Conservation (phyloP, 1,140 invertebrate genomes). For the Drosophila cardini region DNA sequence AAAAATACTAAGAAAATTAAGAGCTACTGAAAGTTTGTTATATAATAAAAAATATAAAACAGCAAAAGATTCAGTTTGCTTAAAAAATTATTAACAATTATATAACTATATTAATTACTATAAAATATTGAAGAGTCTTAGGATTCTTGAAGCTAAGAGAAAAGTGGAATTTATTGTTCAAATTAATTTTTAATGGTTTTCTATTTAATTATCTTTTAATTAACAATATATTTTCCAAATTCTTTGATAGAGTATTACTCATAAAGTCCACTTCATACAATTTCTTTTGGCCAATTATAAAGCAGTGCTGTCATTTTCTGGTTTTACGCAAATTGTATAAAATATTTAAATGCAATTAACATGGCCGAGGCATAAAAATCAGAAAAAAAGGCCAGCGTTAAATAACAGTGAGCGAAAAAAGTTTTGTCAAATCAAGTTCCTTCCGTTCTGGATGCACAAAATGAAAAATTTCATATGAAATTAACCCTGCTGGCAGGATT, state of each 20-base stretch:
- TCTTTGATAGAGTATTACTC: neutral
- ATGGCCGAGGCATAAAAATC: conserved; percentile 42
- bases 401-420: conserved; percentile 52
- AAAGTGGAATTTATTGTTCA: too few relatives aligned
- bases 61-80: neutral
- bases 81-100: neutral
- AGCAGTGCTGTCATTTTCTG: conserved; percentile 21
- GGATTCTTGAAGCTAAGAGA: too few relatives aligned
- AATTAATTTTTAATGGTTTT: too few relatives aligned
- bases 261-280: conserved; percentile 1
- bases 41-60: neutral
- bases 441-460: conserved; percentile 74
- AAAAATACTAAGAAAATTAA: neutral
- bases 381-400: conserved; percentile 14
- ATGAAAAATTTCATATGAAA: conserved; percentile 80
- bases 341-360: conserved; percentile 78
- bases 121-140: too few relatives aligned
- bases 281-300: conserved; percentile 29
- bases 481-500: conserved; percentile 71
- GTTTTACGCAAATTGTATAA: conserved; percentile 59
- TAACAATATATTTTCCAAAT: too few relatives aligned
- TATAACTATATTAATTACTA: too few relatives aligned
- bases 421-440: conserved; percentile 80
- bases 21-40: neutral
- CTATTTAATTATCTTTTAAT: too few relatives aligned